Base-by-base conservation (phyloP, 2,888 invertebrate species). In the Candidula unifasciata region DNA sequence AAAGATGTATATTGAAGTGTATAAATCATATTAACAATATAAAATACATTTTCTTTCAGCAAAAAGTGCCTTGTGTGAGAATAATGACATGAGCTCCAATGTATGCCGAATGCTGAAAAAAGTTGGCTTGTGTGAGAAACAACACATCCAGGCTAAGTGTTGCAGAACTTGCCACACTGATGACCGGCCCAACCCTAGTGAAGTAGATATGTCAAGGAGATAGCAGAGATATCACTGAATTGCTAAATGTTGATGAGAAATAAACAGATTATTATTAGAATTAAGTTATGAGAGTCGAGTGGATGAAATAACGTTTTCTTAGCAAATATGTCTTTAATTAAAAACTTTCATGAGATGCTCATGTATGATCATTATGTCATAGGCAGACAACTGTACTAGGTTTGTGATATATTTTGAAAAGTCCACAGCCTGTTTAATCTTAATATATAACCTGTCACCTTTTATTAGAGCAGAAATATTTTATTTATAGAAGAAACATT, bases 81-180 rank as follows among this genome's bases (percentile, higher is more conserved):
- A 87, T 21, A 91, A 93, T 86, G 89, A 90, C 81, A 90, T 92
- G 89, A 91, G 90, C 77, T 89, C 89, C 82, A 86, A 87, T 54
- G 89, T 92, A 27, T 93, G 93, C 85, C 87, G 89, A n/a, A 89
- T 90, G 78, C 87, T 93, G 76, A 88, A 89, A 83, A 88, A 87
- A 57, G 89, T 91, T 87, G 90, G 90, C 27, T 90, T 91, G 74
- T 93, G 93, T 87, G 86, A 89, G n/a, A 90, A 91, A 68, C 88
- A 90, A 44, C 92, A 91, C 84, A 91, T 93, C 27, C 89, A 90
- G 64, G 83, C 90, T 76, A 92, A 92, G 78, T 93, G 93, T 84
- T 93, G 93, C 87, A 88, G 89, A 84, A 92, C 92, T 10, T 93
- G 93, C 74, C 84, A 84, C 30, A 82, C 87, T 64, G 87, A 88